Percentiles rank a stretch among this genome's conserved stretches.
phyloP scores from a whole-genome alignment of 2,797 vertebrate species.

The Decapterus maruadsi region DNA sequence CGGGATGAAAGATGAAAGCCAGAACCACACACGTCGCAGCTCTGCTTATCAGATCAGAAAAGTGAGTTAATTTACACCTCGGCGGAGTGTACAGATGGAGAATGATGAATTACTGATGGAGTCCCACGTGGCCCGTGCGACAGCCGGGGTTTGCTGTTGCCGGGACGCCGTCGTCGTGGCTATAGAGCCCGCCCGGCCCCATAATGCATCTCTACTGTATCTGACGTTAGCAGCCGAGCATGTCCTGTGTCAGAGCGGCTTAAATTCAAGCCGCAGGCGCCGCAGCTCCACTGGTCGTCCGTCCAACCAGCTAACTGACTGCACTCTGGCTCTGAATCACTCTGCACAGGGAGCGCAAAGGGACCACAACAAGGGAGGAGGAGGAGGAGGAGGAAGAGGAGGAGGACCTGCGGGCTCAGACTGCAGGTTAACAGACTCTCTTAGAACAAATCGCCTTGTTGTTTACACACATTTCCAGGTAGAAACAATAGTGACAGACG shows the following conservation, averaged over 20 bases:
- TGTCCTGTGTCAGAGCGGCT: conserved; percentile 52
- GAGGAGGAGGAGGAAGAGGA: too few species aligned
- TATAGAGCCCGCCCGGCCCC: too few species aligned
- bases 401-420: conserved; percentile 32
- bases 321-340: conserved; percentile 46
- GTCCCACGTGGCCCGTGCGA: background rate
- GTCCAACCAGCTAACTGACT: conserved; percentile 41
- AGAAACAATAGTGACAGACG: too few species aligned
- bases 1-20: conserved; percentile 54
- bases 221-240: conserved; percentile 54
- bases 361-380: conserved; percentile 26
- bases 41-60: conserved; percentile 30
- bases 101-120: conserved; percentile 46
- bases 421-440: conserved; percentile 38
- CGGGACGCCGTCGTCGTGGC: too few species aligned
- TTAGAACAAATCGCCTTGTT: too few species aligned
- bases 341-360: conserved; percentile 31
- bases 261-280: conserved; percentile 58
- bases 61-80: conserved; percentile 51
- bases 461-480: too few species aligned
- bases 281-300: conserved; percentile 50
- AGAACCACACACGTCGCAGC: conserved; percentile 34
- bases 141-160: background rate
- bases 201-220: background rate
- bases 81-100: conserved; percentile 22